These are phyloP conservation scores for Catamblyrhynchus diadema DNA, from an alignment of 2,797 vertebrate species.

Conservation along the genomic window DNA sequence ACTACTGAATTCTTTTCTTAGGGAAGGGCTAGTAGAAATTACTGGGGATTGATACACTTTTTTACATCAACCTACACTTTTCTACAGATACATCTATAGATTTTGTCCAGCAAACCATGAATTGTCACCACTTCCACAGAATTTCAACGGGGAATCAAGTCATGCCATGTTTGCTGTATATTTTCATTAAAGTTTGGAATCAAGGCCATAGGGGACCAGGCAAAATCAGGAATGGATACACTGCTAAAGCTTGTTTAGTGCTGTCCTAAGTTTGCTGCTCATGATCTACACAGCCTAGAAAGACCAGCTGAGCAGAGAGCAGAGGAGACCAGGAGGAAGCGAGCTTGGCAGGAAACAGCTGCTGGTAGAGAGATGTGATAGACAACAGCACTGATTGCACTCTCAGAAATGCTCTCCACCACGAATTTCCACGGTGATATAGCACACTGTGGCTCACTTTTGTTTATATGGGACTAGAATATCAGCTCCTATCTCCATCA, in stretches of 20 bases:
- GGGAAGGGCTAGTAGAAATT: neutral
- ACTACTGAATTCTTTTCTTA: neutral
- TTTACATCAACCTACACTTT: neutral
- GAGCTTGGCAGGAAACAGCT: neutral
- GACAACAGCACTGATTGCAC: neutral
- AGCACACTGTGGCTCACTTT: neutral
- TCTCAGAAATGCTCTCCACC: neutral
- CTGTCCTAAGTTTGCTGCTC: neutral
- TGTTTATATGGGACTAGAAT: neutral
- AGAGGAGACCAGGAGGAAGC: neutral
- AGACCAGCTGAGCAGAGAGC: neutral
- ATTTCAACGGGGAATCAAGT: neutral
- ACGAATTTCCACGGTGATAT: neutral
- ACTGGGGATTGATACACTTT: neutral
- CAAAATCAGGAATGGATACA: neutral
- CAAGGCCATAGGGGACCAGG: neutral
- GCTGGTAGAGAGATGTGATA: neutral
- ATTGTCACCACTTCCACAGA: neutral
- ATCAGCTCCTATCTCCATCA: neutral
- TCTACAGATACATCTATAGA: neutral
- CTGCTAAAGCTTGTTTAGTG: neutral
- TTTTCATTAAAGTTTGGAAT: neutral
- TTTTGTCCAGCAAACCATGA: neutral
- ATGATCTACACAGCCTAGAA: neutral
- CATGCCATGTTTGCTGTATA: neutral